phyloP scores from a whole-genome alignment of 2,113 vertebrate species.

The Hippocampus abdominalis region DNA sequence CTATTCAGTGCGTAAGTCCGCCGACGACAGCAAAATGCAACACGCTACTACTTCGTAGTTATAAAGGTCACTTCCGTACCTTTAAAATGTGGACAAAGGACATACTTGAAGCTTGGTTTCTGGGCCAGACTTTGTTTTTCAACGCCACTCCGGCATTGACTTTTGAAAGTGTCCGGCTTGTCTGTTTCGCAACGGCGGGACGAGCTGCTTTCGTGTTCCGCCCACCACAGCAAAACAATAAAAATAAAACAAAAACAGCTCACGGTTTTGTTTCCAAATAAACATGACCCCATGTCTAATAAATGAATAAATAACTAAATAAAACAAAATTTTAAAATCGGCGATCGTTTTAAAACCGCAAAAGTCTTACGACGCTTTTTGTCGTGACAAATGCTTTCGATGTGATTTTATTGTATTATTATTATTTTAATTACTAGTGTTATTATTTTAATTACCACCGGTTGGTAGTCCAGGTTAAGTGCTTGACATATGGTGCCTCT shows the following conservation, averaged over 20 bases:
- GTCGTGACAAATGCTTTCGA: background rate
- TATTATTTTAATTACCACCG: too few relatives aligned
- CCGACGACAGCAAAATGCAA: background rate
- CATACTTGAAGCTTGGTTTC: slow-evolving; percentile 45
- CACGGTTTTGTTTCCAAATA: background rate
- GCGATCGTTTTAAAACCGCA: too few relatives aligned
- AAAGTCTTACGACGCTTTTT: too few relatives aligned
- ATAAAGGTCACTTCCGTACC: slow-evolving; percentile 21
- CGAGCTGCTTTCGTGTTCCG: slow-evolving; percentile 29
- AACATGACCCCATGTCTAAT: background rate
- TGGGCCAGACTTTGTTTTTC: slow-evolving; percentile 40
- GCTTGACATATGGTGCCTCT: slow-evolving; percentile 20
- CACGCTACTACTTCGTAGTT: fast-evolving
- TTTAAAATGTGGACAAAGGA: slow-evolving; percentile 8
- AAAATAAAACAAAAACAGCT: background rate
- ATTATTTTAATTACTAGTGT: background rate
- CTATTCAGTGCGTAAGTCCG: background rate
- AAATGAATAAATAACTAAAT: background rate
- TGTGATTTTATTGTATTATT: background rate
- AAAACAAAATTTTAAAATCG: background rate
- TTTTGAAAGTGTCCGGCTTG: slow-evolving; percentile 39
- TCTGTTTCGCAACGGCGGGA: slow-evolving; percentile 38
- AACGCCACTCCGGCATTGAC: slow-evolving; percentile 26
- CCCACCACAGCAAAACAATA: slow-evolving; percentile 15
- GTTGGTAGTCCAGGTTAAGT: background rate